Evolutionary conservation across 2,113 vertebrate species (phyloP), one percentile per base, ranked within the genome.

Genomic region (Spermophilus dauricus): DNA sequence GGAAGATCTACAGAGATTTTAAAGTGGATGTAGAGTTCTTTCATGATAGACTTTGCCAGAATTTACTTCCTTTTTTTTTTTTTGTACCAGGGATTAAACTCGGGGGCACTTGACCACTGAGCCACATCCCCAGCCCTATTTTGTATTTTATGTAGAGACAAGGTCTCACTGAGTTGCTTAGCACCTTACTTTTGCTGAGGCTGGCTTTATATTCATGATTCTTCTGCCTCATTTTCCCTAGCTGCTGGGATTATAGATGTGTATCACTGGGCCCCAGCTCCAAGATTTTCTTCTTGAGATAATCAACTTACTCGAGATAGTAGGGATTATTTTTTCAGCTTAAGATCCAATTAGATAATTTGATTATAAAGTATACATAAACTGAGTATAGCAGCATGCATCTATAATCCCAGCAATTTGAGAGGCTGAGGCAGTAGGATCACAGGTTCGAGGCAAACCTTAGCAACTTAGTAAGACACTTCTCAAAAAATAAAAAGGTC

Each of bases 301-400:
- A 56, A 69, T 42, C 77, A 75, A 81, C 51, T 63, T 51, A 48
- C 69, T 63, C 9, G 67, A 61, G 37, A 83, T 32, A 89, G 69
- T 1, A 89, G 34, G 1, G 24, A 30, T 42, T 93, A 12, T 81
- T 58, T 51, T 14, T 93, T 32, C 11, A 42, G 30, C 32, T 63
- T 78, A 94, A 94, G 32, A 16, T 80, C 28, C 51, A 58, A 1
- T 75, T 53, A 86, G 76, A 26, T 81, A 9, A 72, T 65, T 93
- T 80, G 51, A 61, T 61, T 72, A 34, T 42, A 89, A 89, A 91
- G 96, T 89, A 69, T 17, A 69, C 34, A n/a, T 14, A 14, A 32
- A 67, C 30, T 32, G 11, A 32, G 13, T 32, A 69, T 14, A 32
- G 30, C 14, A 32, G 67, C 32, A 69, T 28, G 34, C 12, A 16